These are phyloP conservation scores for Cylindroiulus punctatus DNA, from an alignment of 2,888 invertebrate genomes.

Conservation along the genomic window DNA sequence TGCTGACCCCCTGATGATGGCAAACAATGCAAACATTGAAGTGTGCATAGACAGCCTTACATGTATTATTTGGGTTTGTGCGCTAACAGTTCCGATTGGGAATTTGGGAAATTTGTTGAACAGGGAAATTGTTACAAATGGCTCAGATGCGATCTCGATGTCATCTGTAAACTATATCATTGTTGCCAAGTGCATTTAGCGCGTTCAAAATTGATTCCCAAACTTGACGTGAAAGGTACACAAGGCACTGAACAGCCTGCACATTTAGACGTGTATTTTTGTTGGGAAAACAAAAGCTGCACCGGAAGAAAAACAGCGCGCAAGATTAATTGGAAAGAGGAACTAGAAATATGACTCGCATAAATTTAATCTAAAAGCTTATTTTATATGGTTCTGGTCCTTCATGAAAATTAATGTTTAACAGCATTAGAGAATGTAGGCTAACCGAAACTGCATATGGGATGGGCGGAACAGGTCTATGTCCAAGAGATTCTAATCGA, in stretches of 20 bases:
- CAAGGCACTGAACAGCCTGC: neutral
- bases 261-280: neutral
- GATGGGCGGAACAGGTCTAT: neutral
- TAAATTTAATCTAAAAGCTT: neutral
- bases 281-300: neutral
- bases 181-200: neutral
- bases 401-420: neutral
- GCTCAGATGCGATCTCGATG: neutral
- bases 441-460: neutral
- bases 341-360: neutral
- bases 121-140: neutral
- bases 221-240: neutral
- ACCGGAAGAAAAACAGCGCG: neutral
- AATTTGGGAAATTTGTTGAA: too few relatives aligned
- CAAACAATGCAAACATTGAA: too few relatives aligned
- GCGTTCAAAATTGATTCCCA: neutral
- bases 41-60: too few relatives aligned
- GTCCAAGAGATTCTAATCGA: neutral
- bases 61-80: too few relatives aligned
- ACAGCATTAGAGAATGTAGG: neutral
- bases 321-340: conserved; percentile 22
- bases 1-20: too few relatives aligned
- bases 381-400: neutral
- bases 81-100: too few relatives aligned
- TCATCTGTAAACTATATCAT: neutral